These are phyloP conservation scores for Pachypeltis micranthus DNA, from an alignment of 1,140 invertebrate species.

Conservation along the genomic window DNA sequence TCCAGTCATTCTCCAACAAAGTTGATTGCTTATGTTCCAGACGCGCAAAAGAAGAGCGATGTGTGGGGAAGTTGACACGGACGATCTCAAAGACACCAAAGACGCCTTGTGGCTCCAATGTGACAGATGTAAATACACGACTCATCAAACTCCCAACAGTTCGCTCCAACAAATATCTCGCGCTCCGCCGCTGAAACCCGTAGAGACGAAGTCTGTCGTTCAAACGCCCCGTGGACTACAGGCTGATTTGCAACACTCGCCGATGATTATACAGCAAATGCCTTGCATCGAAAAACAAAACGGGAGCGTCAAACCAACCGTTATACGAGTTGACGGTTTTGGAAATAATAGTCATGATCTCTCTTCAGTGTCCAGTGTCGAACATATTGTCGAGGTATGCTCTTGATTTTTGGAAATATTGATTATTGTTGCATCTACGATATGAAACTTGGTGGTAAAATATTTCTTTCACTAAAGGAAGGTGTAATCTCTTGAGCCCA, in stretches of 20 bases:
- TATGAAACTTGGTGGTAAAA: too few relatives aligned
- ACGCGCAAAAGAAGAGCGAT: slow-evolving; percentile 26
- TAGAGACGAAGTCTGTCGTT: background rate
- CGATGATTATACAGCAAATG: background rate
- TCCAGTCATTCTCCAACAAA: too few relatives aligned
- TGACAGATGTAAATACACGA: slow-evolving; percentile 36
- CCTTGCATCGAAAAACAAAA: slow-evolving; percentile 4
- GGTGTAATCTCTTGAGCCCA: too few relatives aligned
- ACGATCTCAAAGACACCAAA: slow-evolving; percentile 26
- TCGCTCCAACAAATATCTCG: slow-evolving; percentile 21
- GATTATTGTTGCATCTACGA: too few relatives aligned
- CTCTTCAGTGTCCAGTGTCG: background rate
- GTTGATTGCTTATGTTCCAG: too few relatives aligned
- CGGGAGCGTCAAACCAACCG: slow-evolving; percentile 1
- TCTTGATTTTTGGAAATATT: too few relatives aligned
- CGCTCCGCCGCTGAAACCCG: background rate
- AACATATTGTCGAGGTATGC: slow-evolving; percentile 1
- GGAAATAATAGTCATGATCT: too few relatives aligned
- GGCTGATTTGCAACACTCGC: background rate
- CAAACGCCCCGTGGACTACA: background rate
- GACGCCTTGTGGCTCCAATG: slow-evolving; percentile 33
- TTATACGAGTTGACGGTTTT: background rate
- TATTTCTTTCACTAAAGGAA: too few relatives aligned
- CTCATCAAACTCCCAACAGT: slow-evolving; percentile 32
- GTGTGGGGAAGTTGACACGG: slow-evolving; percentile 12